Conservation (phyloP, 2,888 invertebrate genomes). For the Ceramica pisi region DNA sequence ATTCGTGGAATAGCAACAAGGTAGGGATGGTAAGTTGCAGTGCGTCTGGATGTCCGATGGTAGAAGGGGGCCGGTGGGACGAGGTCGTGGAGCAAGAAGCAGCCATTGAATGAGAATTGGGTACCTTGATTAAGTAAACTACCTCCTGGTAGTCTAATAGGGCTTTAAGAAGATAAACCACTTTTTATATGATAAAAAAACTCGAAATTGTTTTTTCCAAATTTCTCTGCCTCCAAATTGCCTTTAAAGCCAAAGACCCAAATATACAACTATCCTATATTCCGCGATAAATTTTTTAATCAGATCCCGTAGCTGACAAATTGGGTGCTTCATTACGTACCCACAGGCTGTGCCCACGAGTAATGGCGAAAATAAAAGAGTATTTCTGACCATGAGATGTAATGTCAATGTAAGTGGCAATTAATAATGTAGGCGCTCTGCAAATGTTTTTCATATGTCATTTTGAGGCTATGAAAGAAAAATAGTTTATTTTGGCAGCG, state of each 20-base stretch:
- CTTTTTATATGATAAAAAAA: not conserved
- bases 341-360: conserved; percentile 48
- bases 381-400: conserved; percentile 45
- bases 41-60: too few relatives aligned
- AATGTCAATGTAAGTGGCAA: conserved; percentile 32
- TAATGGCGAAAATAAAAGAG: conserved; percentile 60
- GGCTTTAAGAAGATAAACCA: too few relatives aligned
- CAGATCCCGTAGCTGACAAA: conserved; percentile 52
- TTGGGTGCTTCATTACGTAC: conserved; percentile 59
- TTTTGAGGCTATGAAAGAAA: not conserved
- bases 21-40: too few relatives aligned
- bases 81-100: too few relatives aligned
- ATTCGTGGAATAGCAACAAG: too few relatives aligned
- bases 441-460: conserved; percentile 24
- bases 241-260: not conserved
- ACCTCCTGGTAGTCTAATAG: too few relatives aligned
- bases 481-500: not conserved
- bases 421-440: conserved; percentile 16
- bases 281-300: conserved; percentile 49
- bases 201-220: not conserved
- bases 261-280: conserved; percentile 27
- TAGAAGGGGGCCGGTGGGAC: too few relatives aligned
- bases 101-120: too few relatives aligned
- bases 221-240: not conserved
- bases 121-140: too few relatives aligned